These are phyloP conservation scores for Poecile atricapillus DNA, from an alignment of 2,113 vertebrate species.

Conservation along the genomic window DNA sequence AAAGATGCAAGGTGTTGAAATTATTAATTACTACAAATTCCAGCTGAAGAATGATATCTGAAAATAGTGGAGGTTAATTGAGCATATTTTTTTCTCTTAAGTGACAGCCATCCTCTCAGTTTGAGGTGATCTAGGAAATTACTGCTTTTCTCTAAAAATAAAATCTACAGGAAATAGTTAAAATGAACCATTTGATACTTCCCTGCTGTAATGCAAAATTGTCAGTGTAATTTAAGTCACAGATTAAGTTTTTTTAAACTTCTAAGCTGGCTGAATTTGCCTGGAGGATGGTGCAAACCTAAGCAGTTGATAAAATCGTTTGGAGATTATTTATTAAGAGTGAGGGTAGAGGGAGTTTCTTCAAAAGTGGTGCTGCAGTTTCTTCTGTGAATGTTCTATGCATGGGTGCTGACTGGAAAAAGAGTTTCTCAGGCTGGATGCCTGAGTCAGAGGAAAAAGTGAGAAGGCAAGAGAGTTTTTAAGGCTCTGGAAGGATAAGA, in stretches of 20 bases:
- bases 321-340: background rate
- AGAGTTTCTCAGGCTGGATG: background rate
- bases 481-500: background rate
- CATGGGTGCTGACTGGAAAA: background rate
- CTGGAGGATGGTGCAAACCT: background rate
- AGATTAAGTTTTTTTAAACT: background rate
- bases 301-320: background rate
- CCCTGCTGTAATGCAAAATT: background rate
- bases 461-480: background rate
- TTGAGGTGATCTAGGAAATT: background rate
- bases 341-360: background rate
- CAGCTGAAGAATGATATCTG: background rate
- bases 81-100: background rate
- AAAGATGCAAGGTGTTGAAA: background rate
- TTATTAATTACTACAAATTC: background rate
- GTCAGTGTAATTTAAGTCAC: background rate
- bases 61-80: background rate
- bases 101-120: background rate
- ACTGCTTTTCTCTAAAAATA: background rate
- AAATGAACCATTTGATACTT: background rate
- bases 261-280: background rate
- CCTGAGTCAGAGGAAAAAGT: background rate
- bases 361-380: background rate
- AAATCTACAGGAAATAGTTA: background rate
- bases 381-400: accelerated